Evolutionary conservation across 2,797 vertebrate genomes (phyloP).

Genomic region (Tenualosa thibaudeaui): DNA sequence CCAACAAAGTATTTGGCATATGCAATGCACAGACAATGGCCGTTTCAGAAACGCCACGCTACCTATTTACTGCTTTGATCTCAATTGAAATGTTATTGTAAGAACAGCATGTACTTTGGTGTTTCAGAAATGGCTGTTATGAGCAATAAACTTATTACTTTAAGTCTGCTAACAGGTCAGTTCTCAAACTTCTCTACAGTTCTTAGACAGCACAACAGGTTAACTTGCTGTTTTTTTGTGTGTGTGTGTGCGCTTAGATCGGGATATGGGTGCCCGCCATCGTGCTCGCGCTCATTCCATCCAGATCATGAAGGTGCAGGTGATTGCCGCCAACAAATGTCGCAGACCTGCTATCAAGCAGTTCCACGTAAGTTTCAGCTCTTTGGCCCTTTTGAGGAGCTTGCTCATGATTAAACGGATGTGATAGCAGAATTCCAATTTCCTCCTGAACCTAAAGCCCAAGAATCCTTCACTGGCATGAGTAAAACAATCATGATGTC

Average conservation of each 20-base stretch:
- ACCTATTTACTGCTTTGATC: too few species aligned
- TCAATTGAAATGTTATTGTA: too few species aligned
- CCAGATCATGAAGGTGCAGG: slow-evolving; percentile 98
- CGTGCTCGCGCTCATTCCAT: slow-evolving; percentile 95
- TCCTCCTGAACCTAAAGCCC: too few species aligned
- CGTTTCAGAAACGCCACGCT: not conserved
- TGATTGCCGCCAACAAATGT: slow-evolving; percentile 89
- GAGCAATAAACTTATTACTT: not conserved
- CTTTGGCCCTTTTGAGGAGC: not conserved
- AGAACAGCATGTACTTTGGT: too few species aligned
- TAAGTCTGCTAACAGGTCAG: not conserved
- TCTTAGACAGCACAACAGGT: not conserved
- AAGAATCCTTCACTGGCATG: too few species aligned
- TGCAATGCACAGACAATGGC: not conserved
- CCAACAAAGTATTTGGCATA: slow-evolving; percentile 59
- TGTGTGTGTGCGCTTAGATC: slow-evolving; percentile 71
- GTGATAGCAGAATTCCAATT: not conserved
- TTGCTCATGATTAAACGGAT: not conserved
- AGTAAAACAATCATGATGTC: too few species aligned
- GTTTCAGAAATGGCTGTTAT: not conserved
- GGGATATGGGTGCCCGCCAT: slow-evolving; percentile 95
- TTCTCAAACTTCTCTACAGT: not conserved
- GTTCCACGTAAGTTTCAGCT: slow-evolving; percentile 85
- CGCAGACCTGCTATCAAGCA: slow-evolving; percentile 88
- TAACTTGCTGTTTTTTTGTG: not conserved